Base-by-base conservation (phyloP, 2,888 invertebrate genomes). In the Cephus rjabovi region DNA sequence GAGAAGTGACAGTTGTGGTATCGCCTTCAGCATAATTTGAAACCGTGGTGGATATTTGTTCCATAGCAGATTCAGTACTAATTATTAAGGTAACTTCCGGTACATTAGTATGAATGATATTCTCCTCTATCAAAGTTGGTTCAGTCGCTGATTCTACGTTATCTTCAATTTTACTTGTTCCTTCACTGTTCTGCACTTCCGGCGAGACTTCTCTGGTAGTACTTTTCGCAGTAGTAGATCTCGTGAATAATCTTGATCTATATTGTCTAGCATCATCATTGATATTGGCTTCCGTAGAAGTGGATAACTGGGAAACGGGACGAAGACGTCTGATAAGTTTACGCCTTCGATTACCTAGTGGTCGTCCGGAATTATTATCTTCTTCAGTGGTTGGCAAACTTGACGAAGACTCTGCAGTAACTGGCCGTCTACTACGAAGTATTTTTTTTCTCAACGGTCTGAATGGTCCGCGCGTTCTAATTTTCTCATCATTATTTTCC, bases 301-400 rank as follows among this genome's bases (percentile, higher is more conserved):
- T 56, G 23, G 56, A 6, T 56, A 23, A 23, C 56, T 15, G 56
- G 9, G 56, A 35, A 70, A 82, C 76, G 0, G 88, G 87, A 40
- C 89, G 85, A 37, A 90, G 75, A 12, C 89, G 87, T 80, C 86
- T 86, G 31, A 89, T 79, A 37, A 90, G 80, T 82, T 89, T 90
- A 33, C 88, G 86, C 75, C 86, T 85, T 34, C 88, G 86, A 40
- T n/a, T 35, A 73, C 77, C 76, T 71, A 74, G 9, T 33, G 31
- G 35, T 35, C 30, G 40, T n/a, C 31, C 23, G n/a, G 34, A 33
- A 77, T 37, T 34, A 74, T 73, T 76, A 11, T 74, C 68, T 35
- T 82, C 15, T 12, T 35, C 74, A 4, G 69, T 34, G 12, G 12
- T 71, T 31, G 71, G 34, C 6, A 23, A 71, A 31, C 33, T 37